Evolutionary conservation across 2,888 invertebrate genomes (phyloP), one percentile per base, ranked within the genome.

Genomic region (Acanthosepion esculentum): DNA sequence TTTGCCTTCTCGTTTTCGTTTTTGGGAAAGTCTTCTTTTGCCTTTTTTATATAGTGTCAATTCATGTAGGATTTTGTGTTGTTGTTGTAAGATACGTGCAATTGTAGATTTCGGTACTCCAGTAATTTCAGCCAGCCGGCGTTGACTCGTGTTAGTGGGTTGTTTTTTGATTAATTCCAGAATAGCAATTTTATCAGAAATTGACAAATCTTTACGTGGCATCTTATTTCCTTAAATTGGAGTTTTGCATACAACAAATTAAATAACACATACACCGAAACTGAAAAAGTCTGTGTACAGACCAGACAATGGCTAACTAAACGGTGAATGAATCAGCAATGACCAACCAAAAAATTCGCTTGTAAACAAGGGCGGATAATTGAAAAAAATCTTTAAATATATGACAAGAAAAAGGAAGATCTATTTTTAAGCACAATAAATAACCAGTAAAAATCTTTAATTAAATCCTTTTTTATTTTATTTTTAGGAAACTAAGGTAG

Each of bases 1-100:
- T 48, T 91, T 91, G 33, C 91, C 29, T 91, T 91, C 91, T 20
- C 48, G 91, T 91, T 91, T 91, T 48, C 91, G 91, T n/a, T 91
- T 91, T 91, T n/a, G 59, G 23, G 59, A 59, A 91, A 91, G 48
- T 91, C 41, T 91, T n/a, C 91, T 48, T 48, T 91, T 20, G 20
- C 48, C 41, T 91, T 48, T 23, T 91, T 91, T 26, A 23, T 48
- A 48, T 23, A 91, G 48, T 91, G 33, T 48, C 91, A 33, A 91
- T 91, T 48, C 91, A 33, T 91, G n/a, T 91, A 29, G 91, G n/a
- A 33, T 29, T 91, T 91, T 91, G 33, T 91, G 41, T 91, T 91
- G 91, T 33, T 91, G 91, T 23, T 91, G 91, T 91, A 91, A 5
- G 41, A 91, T 48, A 91, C 91, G 91, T n/a, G 91, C 91, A 23